These are phyloP conservation scores for Drosophila ananassae DNA, from an alignment of 1,140 invertebrate genomes.

Conservation along the genomic window DNA sequence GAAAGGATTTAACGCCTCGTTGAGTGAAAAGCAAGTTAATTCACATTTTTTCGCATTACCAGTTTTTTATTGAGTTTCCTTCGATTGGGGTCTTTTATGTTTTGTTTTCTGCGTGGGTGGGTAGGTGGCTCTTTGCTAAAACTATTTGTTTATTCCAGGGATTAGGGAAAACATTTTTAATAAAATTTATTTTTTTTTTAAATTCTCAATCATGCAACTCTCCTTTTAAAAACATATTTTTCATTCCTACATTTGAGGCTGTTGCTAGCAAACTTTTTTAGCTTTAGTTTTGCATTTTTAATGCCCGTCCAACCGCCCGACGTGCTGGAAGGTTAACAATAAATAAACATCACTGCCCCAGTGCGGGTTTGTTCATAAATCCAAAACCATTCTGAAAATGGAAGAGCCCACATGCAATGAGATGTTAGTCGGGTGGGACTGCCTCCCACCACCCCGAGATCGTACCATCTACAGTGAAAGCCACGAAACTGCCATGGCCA, in stretches of 20 bases:
- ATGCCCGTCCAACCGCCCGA: background rate
- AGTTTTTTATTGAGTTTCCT: slow-evolving; percentile 65
- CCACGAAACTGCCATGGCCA: slow-evolving; percentile 34
- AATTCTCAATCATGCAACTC: no score
- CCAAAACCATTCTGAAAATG: slow-evolving; percentile 46
- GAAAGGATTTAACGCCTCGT: slow-evolving; percentile 69
- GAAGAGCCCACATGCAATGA: slow-evolving; percentile 21
- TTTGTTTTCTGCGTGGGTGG: slow-evolving; percentile 1
- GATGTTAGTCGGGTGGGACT: no score
- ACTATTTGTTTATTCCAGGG: background rate
- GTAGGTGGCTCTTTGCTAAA: background rate
- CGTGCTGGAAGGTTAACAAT: slow-evolving; percentile 23
- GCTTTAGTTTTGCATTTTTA: slow-evolving; percentile 28
- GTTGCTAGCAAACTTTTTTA: slow-evolving; percentile 8
- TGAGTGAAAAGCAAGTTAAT: slow-evolving; percentile 70
- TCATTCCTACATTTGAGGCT: slow-evolving; percentile 1
- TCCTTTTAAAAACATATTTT: background rate
- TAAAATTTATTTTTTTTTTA: no score
- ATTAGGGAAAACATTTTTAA: background rate
- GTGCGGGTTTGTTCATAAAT: slow-evolving; percentile 15
- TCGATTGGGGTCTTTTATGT: no score
- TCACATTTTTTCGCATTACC: slow-evolving; percentile 56
- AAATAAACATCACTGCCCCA: slow-evolving; percentile 37
- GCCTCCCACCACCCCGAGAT: background rate
- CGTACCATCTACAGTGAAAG: slow-evolving; percentile 47